Base-by-base conservation (phyloP, 2,888 invertebrate genomes). In the Athalia cordata region DNA sequence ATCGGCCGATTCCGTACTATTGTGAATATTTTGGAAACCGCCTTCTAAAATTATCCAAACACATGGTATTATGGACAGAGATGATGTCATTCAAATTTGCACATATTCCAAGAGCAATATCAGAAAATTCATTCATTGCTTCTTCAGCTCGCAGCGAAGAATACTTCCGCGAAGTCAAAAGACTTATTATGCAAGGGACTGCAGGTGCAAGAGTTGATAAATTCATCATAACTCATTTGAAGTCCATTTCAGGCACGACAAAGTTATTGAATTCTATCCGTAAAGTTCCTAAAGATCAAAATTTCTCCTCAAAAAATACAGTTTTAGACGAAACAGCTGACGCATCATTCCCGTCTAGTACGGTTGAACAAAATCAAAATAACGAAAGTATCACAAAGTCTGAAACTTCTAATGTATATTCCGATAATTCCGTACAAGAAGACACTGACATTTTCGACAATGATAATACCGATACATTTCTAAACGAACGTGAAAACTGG, bases 91-190 rank as follows among this genome's bases (percentile, higher is more conserved):
- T 29, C 29, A 29, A 29, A 29, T 29, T 29, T 29, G 29, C 29
- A 29, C 29, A 29, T 29, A 29, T 29, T 29, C 29, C 29, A 29
- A 29, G 29, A 29, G 50, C 47, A 50, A 29, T 47, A 52, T 75
- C 29, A 29, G 29, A 29, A 29, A 29, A 29, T 62, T 43, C 47
- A 13, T 47, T 43, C 3, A 45, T 65, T 52, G 77, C 70, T 5
- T 77, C 77, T 15, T 80, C 79, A 47, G 29, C 77, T 49, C 64
- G 74, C 29, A 80, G 80, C 45, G 79, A 79, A 47, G 78, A 75
- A 62, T 77, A 77, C 49, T 79, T 79, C 59, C 59, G 74, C 1
- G 78, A 79, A 52, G 9, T 79, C 9, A 79, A 67, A 52, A 47
- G 47, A 11, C 74, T 78, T 9, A 62, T 57, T 9, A 75, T 74